Conservation (phyloP, 2,888 invertebrate species). For the Gastracanthus pulcherrimus region DNA sequence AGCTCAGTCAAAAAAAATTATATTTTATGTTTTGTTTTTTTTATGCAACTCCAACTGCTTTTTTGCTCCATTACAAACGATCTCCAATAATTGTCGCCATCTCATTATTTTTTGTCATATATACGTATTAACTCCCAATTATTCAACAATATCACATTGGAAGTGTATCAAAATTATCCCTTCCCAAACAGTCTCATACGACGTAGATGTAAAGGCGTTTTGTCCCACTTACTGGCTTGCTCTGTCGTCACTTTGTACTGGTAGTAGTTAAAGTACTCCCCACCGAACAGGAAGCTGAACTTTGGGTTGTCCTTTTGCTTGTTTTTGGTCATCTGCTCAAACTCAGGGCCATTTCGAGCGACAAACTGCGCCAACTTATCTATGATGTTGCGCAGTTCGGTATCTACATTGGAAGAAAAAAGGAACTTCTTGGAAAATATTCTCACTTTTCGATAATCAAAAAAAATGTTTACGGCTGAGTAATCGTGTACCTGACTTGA, state of each 20-base stretch:
- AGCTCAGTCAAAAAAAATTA: slow-evolving; percentile 54
- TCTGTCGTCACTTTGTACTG: slow-evolving; percentile 97
- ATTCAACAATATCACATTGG: slow-evolving; percentile 52
- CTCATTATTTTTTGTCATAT: slow-evolving; percentile 48
- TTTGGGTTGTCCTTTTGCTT: slow-evolving; percentile 99
- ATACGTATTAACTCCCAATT: slow-evolving; percentile 50
- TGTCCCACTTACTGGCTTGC: slow-evolving; percentile 90
- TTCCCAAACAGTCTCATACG: slow-evolving; percentile 58
- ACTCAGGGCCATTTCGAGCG: slow-evolving; percentile 99
- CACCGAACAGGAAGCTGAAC: slow-evolving; percentile 97
- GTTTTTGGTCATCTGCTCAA: slow-evolving; percentile 99
- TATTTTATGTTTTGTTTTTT: slow-evolving; percentile 40
- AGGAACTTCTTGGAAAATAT: slow-evolving; percentile 9
- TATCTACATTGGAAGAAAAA: slow-evolving; percentile 81
- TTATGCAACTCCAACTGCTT: slow-evolving; percentile 54
- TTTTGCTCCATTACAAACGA: slow-evolving; percentile 48
- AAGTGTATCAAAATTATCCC: slow-evolving; percentile 53
- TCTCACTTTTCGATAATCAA: not conserved
- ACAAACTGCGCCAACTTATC: slow-evolving; percentile 99
- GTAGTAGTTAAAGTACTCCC: slow-evolving; percentile 97
- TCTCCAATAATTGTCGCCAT: slow-evolving; percentile 52
- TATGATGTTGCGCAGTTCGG: slow-evolving; percentile 96
- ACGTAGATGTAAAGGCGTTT: slow-evolving; percentile 57
- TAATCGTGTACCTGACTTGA: slow-evolving; percentile 48
- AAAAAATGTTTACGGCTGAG: slow-evolving; percentile 14